Evolutionary conservation across 2,113 vertebrate genomes (phyloP), one percentile per base, ranked within the genome.

Genomic region (Nothocercus nigrocapillus): DNA sequence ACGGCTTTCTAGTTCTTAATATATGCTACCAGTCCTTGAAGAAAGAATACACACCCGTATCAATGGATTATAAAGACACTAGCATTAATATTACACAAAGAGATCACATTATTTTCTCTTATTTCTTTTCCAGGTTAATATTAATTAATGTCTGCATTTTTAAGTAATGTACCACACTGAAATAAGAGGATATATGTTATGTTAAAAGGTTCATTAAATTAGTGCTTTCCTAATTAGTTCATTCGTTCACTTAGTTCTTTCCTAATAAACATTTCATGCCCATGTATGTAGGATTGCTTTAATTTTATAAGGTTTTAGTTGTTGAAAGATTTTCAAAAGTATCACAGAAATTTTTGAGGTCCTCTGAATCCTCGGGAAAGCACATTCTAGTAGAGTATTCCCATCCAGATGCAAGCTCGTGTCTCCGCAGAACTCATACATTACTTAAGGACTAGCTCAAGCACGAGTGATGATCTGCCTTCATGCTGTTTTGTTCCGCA

Each of bases 341-440:
- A n/a, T 11, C 70, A 22, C 27, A 64, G 63, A 67, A 53, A 11
- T 16, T 66, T 69, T 67, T 83, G 7, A 12, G 15, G 63, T 81
- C 44, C 76, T 20, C 49, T 32, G 47, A 80, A 84, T 76, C 27
- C 38, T 85, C 75, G 73, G 32, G 30, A 15, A 56, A 80, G 34
- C 0, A 1, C 10, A 7, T 84, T 84, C 54, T 22, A 45, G 51
- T 40, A 20, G 45, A 53, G 5, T 20, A 3, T 70, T 89, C 30
- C 73, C 42, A 72, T 40, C 8, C 16, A 77, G 38, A 11, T 32
- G 13, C 14, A 53, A n/a, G 30, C 24, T 89, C 36, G 9, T 1
- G 0, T 70, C 69, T 1, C 51, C 49, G 78, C 8, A 24, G 45
- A 84, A 17, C 1, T 45, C 16, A 5, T 6, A 8, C 6, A 2